A percentile compares a stretch with the other conserved stretches of the same genome.
phyloP scores from a whole-genome alignment of 2,888 invertebrate species.

The Zaprionus lineosus region DNA sequence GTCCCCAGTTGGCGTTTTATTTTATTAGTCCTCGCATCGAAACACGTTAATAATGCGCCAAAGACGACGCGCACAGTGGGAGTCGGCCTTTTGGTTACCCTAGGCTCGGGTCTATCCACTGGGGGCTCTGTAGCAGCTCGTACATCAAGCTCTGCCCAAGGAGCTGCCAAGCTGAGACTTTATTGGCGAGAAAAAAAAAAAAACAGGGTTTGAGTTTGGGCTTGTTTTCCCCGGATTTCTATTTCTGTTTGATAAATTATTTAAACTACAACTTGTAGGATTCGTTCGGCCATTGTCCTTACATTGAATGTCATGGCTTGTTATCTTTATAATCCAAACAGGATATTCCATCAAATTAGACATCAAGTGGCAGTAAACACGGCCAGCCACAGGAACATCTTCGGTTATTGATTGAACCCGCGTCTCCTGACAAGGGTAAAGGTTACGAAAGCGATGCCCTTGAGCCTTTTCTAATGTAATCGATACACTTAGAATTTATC shows the following conservation, averaged over 20 bases:
- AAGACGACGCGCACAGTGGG: constrained; percentile 13
- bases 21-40: constrained; percentile 44
- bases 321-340: constrained; percentile 20
- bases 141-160: constrained; percentile 39
- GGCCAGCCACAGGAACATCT: constrained; percentile 27
- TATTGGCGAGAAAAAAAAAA: too few relatives aligned
- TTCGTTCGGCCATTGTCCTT: constrained; percentile 16
- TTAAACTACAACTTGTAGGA: constrained; percentile 70
- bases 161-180: constrained; percentile 13
- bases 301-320: constrained; percentile 18
- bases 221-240: constrained; percentile 53
- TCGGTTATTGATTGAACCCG: constrained; percentile 36
- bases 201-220: too few relatives aligned
- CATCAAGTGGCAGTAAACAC: constrained; percentile 36
- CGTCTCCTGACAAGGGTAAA: background rate
- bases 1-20: constrained; percentile 41
- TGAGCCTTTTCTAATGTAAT: background rate
- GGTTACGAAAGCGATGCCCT: background rate
- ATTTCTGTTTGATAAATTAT: constrained; percentile 68
- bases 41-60: constrained; percentile 36
- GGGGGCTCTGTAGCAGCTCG: constrained; percentile 16
- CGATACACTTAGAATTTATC: background rate
- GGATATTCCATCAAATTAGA: constrained; percentile 35
- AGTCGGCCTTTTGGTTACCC: background rate
- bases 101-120: constrained; percentile 7